Evolutionary conservation across 1,140 invertebrate species (phyloP).

Genomic region (Laupala kohalensis): DNA sequence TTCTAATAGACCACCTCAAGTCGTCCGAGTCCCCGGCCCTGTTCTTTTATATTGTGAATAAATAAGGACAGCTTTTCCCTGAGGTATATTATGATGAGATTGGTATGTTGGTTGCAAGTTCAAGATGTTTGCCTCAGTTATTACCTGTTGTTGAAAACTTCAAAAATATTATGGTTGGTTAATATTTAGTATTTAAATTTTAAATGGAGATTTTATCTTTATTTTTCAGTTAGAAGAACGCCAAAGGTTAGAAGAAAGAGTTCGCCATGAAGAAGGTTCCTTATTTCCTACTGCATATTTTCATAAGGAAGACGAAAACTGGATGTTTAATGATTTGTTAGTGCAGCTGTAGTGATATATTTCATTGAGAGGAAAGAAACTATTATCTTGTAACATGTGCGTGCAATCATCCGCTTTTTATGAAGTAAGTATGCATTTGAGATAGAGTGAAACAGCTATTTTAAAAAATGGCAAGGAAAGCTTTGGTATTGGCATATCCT

Average conservation of each 20-base stretch:
- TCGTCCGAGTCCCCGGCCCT: no score
- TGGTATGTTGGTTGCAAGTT: no score
- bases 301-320: conserved; percentile 5
- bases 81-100: no score
- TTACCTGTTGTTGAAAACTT: neutral
- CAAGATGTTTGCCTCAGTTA: no score
- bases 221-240: conserved; percentile 32
- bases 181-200: neutral
- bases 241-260: conserved; percentile 36
- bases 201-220: neutral
- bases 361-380: neutral
- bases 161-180: neutral
- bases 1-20: no score
- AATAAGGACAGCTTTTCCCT: no score
- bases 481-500: neutral
- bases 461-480: no score
- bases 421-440: no score
- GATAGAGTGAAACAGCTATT: no score
- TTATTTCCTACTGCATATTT: conserved; percentile 5
- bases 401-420: no score
- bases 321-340: conserved; percentile 9
- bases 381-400: no score
- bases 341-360: neutral
- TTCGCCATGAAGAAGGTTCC: neutral
- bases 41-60: no score